A percentile compares a stretch with the other conserved stretches of the same genome.
Conservation (phyloP, 2,888 invertebrate species). For the Drosophila colorata region DNA sequence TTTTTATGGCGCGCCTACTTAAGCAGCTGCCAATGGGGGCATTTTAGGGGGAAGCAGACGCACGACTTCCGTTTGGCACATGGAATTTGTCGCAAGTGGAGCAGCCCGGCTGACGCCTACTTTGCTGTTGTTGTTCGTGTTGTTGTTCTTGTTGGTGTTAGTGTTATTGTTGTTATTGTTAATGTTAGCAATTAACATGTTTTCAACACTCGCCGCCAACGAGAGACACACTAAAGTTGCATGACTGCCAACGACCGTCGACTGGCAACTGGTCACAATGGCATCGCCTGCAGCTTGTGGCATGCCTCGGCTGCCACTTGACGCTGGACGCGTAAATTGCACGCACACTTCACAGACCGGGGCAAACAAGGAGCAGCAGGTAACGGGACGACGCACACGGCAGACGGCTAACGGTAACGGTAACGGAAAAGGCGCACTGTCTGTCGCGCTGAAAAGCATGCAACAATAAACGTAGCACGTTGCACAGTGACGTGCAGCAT, state of each 20-base stretch:
- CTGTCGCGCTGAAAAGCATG: slow-evolving; percentile 48
- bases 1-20: slow-evolving; percentile 39
- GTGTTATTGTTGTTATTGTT: slow-evolving; percentile 66
- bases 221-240: slow-evolving; percentile 47
- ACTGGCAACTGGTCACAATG: slow-evolving; percentile 52
- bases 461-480: slow-evolving; percentile 37
- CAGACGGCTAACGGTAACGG: slow-evolving; percentile 18
- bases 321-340: slow-evolving; percentile 63
- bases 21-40: slow-evolving; percentile 3
- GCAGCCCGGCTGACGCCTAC: slow-evolving; percentile 53
- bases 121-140: slow-evolving; percentile 18
- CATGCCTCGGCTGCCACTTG: slow-evolving; percentile 64
- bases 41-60: slow-evolving; percentile 2
- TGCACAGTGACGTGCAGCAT: slow-evolving; percentile 39
- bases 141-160: slow-evolving; percentile 67
- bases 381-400: neutral
- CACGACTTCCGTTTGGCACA: slow-evolving; percentile 64
- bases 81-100: slow-evolving; percentile 60
- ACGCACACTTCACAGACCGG: slow-evolving; percentile 35
- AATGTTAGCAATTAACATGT: slow-evolving; percentile 78
- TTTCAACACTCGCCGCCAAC: slow-evolving; percentile 72
- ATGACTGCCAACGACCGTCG: slow-evolving; percentile 43
- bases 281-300: slow-evolving; percentile 66
- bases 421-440: slow-evolving; percentile 48
- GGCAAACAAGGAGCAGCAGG: slow-evolving; percentile 1